A percentile compares a stretch with the other conserved stretches of the same genome.
Evolutionary conservation across 1,140 invertebrate genomes (phyloP).

Genomic region (Aporrectodea caliginosa): DNA sequence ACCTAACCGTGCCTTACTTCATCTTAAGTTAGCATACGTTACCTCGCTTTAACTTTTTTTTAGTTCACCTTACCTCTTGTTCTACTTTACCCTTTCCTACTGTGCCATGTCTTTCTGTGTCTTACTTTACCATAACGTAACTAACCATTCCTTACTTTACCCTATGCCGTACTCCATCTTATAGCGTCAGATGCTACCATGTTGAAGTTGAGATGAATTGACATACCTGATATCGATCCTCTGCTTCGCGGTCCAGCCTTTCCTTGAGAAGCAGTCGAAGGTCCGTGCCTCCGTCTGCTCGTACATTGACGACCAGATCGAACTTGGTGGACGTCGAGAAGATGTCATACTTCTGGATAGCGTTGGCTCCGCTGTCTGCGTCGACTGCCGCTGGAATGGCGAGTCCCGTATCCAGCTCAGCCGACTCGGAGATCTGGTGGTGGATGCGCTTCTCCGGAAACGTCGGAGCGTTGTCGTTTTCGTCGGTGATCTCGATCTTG

Average conservation of each 20-base stretch:
- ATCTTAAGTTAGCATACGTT: no score
- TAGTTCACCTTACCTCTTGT: no score
- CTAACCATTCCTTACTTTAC: no score
- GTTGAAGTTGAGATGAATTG: no score
- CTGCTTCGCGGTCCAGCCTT: conserved; percentile 25
- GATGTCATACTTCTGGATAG: not conserved
- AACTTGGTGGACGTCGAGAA: conserved; percentile 8
- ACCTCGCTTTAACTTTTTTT: no score
- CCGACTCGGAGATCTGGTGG: conserved; percentile 26
- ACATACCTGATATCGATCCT: conserved; percentile 12
- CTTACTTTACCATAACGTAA: no score
- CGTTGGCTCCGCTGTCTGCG: conserved; percentile 6
- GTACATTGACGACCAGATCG: not conserved
- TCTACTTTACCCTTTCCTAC: no score
- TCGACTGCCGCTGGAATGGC: conserved; percentile 20
- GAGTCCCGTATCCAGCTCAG: conserved; percentile 15
- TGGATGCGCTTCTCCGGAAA: conserved; percentile 15
- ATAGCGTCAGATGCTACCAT: not conserved
- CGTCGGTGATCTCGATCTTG: conserved; percentile 25
- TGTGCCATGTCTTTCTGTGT: no score
- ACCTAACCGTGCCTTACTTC: no score
- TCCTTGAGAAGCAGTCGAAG: conserved; percentile 11
- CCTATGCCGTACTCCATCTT: no score
- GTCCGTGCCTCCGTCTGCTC: conserved; percentile 23
- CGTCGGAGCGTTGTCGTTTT: conserved; percentile 25